Evolutionary conservation across 2,797 vertebrate genomes (phyloP).

Genomic region (Cynopterus sphinx): DNA sequence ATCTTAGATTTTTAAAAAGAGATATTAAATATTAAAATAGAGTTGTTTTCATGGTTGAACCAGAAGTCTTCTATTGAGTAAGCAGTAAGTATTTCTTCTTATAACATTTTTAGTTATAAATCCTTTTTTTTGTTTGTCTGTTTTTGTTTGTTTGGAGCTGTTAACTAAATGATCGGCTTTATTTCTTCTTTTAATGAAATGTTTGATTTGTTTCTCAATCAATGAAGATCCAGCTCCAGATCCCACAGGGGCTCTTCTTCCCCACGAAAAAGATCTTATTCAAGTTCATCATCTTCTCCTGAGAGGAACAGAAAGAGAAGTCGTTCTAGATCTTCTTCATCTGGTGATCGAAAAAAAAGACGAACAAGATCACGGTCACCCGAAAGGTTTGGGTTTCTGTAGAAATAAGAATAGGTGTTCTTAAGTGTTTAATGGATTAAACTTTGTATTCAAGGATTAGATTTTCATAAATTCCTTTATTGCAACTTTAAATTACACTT

Average conservation of each 20-base stretch:
- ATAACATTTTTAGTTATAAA: constrained; percentile 52
- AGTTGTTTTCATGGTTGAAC: constrained; percentile 62
- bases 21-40: constrained; percentile 40
- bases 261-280: constrained; percentile 95
- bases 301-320: constrained; percentile 96
- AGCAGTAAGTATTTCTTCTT: constrained; percentile 84
- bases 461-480: constrained; percentile 63
- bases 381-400: constrained; percentile 99
- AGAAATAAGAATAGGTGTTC: constrained; percentile 94
- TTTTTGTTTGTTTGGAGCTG: constrained; percentile 41
- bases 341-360: constrained; percentile 98
- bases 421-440: constrained; percentile 72
- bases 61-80: constrained; percentile 78
- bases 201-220: constrained; percentile 92
- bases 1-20: constrained; percentile 41
- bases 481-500: background rate
- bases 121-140: constrained; percentile 29
- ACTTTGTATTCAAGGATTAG: constrained; percentile 66
- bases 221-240: constrained; percentile 99
- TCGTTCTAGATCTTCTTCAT: constrained; percentile 97
- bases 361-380: constrained; percentile 98
- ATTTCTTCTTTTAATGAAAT: constrained; percentile 86
- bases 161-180: constrained; percentile 57
- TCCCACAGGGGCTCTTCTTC: constrained; percentile 97
- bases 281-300: constrained; percentile 94